Evolutionary conservation across 2,113 vertebrate species (phyloP).

Genomic region (Nothoprocta pentlandii): DNA sequence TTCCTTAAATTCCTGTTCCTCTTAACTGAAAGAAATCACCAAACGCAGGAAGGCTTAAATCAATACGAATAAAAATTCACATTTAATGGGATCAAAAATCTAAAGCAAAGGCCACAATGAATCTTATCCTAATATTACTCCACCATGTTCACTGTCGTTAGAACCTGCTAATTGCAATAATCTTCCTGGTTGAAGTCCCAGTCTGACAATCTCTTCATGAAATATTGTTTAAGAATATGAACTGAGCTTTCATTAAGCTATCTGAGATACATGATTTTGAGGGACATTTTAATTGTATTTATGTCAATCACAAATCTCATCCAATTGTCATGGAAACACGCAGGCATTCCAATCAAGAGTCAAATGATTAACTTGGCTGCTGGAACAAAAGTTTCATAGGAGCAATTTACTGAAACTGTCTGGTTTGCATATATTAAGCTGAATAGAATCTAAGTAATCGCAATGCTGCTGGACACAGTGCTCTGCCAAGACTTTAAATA

Average conservation of each 20-base stretch:
- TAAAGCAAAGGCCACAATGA: neutral
- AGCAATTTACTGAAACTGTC: slow-evolving; percentile 76
- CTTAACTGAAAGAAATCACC: slow-evolving; percentile 27
- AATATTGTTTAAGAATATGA: neutral
- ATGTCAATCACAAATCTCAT: slow-evolving; percentile 46
- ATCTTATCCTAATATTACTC: neutral
- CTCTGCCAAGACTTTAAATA: slow-evolving; percentile 43
- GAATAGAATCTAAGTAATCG: slow-evolving; percentile 67
- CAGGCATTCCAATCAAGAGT: slow-evolving; percentile 19
- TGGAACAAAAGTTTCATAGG: slow-evolving; percentile 63
- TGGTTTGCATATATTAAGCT: slow-evolving; percentile 67
- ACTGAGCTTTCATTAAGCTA: neutral
- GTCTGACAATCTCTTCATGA: neutral
- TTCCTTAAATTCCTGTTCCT: neutral
- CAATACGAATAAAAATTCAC: neutral
- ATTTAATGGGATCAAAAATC: neutral
- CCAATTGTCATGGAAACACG: slow-evolving; percentile 56
- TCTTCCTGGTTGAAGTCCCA: neutral
- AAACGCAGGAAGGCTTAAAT: neutral
- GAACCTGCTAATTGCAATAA: neutral
- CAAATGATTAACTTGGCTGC: slow-evolving; percentile 46
- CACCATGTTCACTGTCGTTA: neutral
- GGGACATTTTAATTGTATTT: slow-evolving; percentile 1
- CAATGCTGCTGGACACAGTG: slow-evolving; percentile 63
- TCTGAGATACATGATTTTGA: neutral